These are phyloP conservation scores for Noctua fimbriata DNA, from an alignment of 2,888 invertebrate genomes.

Conservation along the genomic window DNA sequence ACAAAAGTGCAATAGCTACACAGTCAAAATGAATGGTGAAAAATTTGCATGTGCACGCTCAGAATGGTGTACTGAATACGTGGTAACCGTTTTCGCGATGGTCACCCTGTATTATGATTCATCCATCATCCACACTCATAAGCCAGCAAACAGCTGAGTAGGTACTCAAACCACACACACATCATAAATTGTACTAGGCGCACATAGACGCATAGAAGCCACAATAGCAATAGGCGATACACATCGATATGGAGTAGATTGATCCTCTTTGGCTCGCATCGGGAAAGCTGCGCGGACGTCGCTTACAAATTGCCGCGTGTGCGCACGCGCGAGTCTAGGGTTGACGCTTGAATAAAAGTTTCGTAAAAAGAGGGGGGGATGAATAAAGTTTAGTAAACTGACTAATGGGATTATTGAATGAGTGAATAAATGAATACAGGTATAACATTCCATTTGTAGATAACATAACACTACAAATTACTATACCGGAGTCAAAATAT, in stretches of 20 bases:
- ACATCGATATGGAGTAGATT: constrained; percentile 65
- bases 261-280: constrained; percentile 64
- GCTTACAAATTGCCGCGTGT: constrained; percentile 83
- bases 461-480: not conserved
- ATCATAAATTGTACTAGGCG: constrained; percentile 44
- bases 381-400: no score
- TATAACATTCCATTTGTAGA: not conserved
- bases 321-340: constrained; percentile 80
- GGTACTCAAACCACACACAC: not conserved
- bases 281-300: constrained; percentile 75
- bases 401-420: no score
- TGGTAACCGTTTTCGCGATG: no score
- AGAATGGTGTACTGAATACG: no score
- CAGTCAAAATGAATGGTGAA: no score
- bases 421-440: no score
- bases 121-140: not conserved
- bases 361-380: not conserved
- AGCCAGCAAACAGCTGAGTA: not conserved
- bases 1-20: no score
- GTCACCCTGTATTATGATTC: not conserved
- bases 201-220: constrained; percentile 12
- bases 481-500: not conserved
- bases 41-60: no score
- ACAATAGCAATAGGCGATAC: constrained; percentile 56
- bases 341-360: constrained; percentile 51